phyloP scores from a whole-genome alignment of 2,113 vertebrate genomes.

The Lipophrys pholis region DNA sequence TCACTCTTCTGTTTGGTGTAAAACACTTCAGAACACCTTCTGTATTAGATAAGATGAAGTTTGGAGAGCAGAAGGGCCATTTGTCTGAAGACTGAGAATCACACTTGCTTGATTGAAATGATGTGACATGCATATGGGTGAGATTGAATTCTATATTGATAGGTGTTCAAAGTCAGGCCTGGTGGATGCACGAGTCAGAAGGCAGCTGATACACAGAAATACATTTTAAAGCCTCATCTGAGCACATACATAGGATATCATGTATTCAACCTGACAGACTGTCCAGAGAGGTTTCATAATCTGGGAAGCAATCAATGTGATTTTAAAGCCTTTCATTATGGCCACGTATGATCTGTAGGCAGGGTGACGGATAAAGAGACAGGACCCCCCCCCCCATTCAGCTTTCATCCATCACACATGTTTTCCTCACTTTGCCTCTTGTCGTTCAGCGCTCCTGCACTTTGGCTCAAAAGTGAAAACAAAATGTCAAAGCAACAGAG shows the following conservation, averaged over 20 bases:
- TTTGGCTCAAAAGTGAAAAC: constrained; percentile 37
- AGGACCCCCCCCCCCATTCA: background rate
- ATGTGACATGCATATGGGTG: too few relatives aligned
- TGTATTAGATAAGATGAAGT: background rate
- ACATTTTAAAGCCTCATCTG: background rate
- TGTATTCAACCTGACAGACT: background rate
- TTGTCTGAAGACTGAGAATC: background rate
- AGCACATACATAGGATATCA: constrained; percentile 4
- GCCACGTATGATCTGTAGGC: too few relatives aligned
- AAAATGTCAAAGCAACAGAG: constrained; percentile 7
- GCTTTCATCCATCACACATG: background rate
- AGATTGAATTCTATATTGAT: too few relatives aligned
- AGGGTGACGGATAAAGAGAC: background rate
- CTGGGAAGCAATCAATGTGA: background rate
- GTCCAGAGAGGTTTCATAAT: too few relatives aligned
- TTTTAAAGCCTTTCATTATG: too few relatives aligned
- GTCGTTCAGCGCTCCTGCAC: constrained; percentile 6
- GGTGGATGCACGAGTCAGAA: background rate
- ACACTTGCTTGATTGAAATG: background rate
- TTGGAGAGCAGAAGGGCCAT: background rate
- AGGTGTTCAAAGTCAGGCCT: background rate
- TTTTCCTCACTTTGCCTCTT: constrained; percentile 13
- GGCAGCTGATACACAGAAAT: background rate
- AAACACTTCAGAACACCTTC: constrained; percentile 6
- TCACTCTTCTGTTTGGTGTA: background rate